Evolutionary conservation across 2,797 vertebrate genomes (phyloP).

Genomic region (Pseudomugil tenellus): DNA sequence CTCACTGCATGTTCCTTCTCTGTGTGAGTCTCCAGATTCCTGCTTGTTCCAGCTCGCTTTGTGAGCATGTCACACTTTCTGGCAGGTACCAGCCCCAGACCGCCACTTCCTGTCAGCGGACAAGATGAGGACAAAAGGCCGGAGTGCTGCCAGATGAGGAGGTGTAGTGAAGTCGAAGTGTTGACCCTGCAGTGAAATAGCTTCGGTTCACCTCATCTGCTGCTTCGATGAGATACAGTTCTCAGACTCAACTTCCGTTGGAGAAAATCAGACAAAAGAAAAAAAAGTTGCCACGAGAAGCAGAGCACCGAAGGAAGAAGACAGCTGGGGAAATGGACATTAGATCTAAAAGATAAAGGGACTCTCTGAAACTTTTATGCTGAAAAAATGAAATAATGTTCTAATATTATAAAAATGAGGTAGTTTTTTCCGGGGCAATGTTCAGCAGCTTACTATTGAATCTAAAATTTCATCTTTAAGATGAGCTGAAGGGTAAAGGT

Average conservation of each 20-base stretch:
- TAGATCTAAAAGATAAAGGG: neutral
- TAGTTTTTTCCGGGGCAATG: neutral
- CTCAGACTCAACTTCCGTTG: constrained; percentile 30
- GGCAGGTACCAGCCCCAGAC: constrained; percentile 65
- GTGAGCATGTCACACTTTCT: constrained; percentile 65
- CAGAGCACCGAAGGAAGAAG: neutral
- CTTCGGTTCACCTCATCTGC: constrained; percentile 40
- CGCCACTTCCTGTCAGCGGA: constrained; percentile 59
- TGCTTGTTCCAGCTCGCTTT: constrained; percentile 56
- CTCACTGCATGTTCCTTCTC: constrained; percentile 11
- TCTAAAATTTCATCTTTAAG: neutral
- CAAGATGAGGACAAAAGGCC: constrained; percentile 63
- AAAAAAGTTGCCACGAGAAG: constrained; percentile 24
- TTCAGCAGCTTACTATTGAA: neutral
- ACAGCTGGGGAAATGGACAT: neutral
- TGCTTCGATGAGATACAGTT: constrained; percentile 24
- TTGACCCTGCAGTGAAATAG: constrained; percentile 48
- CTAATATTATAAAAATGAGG: neutral
- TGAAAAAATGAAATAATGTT: neutral
- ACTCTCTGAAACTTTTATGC: neutral
- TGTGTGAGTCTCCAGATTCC: constrained; percentile 44
- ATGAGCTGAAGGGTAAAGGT: neutral
- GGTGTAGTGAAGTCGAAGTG: constrained; percentile 50
- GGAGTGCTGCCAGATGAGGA: constrained; percentile 37
- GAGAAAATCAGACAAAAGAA: constrained; percentile 26